Percentiles rank a stretch among this genome's conserved stretches.
phyloP scores from a whole-genome alignment of 2,888 invertebrate species.

The Platerodrilus igneus region DNA sequence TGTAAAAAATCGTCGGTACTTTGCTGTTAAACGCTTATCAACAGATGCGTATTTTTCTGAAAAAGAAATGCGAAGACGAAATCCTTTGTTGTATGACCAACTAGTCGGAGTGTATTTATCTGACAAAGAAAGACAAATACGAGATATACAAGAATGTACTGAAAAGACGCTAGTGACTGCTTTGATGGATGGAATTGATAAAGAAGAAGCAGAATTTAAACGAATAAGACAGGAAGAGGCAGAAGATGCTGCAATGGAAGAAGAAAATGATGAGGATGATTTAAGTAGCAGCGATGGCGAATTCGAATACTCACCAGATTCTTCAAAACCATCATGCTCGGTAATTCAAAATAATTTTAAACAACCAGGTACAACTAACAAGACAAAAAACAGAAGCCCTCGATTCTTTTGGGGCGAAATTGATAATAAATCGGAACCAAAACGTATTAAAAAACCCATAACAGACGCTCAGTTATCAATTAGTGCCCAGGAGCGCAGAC shows the following conservation, averaged over 20 bases:
- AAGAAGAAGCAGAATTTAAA: slow-evolving; percentile 60
- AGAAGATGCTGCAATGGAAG: slow-evolving; percentile 53
- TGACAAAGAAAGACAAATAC: slow-evolving; percentile 64
- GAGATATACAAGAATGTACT: slow-evolving; percentile 53
- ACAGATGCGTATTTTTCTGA: slow-evolving; percentile 81
- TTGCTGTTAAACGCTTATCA: slow-evolving; percentile 69
- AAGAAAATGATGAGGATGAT: slow-evolving; percentile 43
- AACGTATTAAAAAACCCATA: slow-evolving; percentile 24
- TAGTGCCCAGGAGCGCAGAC: slow-evolving; percentile 56
- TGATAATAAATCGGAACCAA: slow-evolving; percentile 15
- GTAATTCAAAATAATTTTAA: slow-evolving; percentile 37
- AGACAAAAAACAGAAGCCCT: too few species aligned
- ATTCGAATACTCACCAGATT: slow-evolving; percentile 31
- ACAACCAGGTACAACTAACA: slow-evolving; percentile 19
- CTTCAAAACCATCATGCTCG: slow-evolving; percentile 28
- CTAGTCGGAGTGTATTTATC: slow-evolving; percentile 82
- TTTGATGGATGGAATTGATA: slow-evolving; percentile 75
- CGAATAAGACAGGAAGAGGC: slow-evolving; percentile 58
- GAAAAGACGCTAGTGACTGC: slow-evolving; percentile 67
- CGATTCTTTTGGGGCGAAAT: slow-evolving; percentile 29
- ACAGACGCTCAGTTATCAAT: slow-evolving; percentile 42
- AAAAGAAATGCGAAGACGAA: slow-evolving; percentile 87
- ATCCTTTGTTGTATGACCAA: slow-evolving; percentile 86
- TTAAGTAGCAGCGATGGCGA: slow-evolving; percentile 27
- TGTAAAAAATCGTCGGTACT: slow-evolving; percentile 75